phyloP scores from a whole-genome alignment of 2,888 invertebrate species.

The Mimachlamys varia region DNA sequence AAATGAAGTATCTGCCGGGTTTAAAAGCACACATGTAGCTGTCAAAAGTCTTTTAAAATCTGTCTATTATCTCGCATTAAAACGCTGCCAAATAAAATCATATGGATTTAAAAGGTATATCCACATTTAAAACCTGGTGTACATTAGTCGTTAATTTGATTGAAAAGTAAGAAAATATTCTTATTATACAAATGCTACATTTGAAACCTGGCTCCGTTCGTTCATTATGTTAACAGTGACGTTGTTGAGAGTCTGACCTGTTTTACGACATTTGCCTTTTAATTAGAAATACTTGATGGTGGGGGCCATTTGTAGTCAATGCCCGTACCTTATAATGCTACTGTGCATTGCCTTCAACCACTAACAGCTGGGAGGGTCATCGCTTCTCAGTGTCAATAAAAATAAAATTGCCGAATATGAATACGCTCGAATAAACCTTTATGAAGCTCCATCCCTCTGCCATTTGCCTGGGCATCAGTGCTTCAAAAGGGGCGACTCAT shows the following conservation, averaged over 20 bases:
- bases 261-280: slow-evolving; percentile 16
- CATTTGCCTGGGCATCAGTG: slow-evolving; percentile 43
- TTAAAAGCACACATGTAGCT: background rate
- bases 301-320: background rate
- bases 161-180: background rate
- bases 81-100: background rate
- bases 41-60: background rate
- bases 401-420: slow-evolving; percentile 48
- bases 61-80: too few relatives aligned
- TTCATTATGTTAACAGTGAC: background rate
- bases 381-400: slow-evolving; percentile 43
- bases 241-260: background rate
- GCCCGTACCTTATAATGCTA: background rate
- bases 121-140: too few relatives aligned
- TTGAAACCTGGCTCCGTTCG: background rate
- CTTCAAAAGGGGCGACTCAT: slow-evolving; percentile 6
- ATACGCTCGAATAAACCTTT: slow-evolving; percentile 49
- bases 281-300: background rate
- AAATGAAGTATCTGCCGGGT: background rate
- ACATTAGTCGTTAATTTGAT: background rate
- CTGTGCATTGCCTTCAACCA: slow-evolving; percentile 15
- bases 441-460: slow-evolving; percentile 45
- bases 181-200: background rate
- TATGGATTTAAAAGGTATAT: background rate
- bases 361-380: slow-evolving; percentile 49